phyloP scores from a whole-genome alignment of 1,140 invertebrate species.

The Papilio glaucus region DNA sequence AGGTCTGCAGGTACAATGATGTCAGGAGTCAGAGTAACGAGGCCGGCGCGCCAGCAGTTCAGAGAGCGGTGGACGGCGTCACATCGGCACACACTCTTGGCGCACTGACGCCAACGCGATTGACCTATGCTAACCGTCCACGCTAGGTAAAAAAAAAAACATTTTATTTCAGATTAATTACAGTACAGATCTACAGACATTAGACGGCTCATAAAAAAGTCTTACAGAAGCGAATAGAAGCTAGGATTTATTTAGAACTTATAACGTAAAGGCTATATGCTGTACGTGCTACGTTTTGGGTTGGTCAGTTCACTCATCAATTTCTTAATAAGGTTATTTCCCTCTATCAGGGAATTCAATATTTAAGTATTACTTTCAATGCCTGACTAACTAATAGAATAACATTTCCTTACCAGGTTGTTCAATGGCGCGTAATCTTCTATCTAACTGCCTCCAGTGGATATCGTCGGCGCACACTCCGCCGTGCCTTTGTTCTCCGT shows the following conservation, averaged over 20 bases:
- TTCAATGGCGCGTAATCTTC: slow-evolving; percentile 88
- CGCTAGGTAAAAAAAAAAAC: slow-evolving; percentile 69
- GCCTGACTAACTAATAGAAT: background rate
- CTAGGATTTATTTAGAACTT: no score
- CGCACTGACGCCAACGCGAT: slow-evolving; percentile 88
- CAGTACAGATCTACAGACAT: no score
- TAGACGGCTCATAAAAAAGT: no score
- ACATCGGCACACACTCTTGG: slow-evolving; percentile 88
- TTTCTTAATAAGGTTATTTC: background rate
- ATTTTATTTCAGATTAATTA: background rate
- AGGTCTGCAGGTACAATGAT: slow-evolving; percentile 89
- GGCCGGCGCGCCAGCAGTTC: slow-evolving; percentile 88
- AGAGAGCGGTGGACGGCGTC: slow-evolving; percentile 86
- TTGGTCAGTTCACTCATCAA: background rate
- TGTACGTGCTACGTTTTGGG: background rate
- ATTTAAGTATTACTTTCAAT: background rate
- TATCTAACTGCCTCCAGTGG: slow-evolving; percentile 85
- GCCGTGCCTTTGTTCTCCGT: slow-evolving; percentile 43
- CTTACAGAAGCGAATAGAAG: no score
- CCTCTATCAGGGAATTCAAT: background rate
- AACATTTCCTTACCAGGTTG: slow-evolving; percentile 83
- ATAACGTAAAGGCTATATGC: no score
- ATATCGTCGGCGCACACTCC: slow-evolving; percentile 59
- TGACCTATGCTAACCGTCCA: slow-evolving; percentile 86
- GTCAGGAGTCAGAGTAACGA: slow-evolving; percentile 86